Conservation (phyloP, 2,888 invertebrate species). For the Mimumesa dahlbomi region DNA sequence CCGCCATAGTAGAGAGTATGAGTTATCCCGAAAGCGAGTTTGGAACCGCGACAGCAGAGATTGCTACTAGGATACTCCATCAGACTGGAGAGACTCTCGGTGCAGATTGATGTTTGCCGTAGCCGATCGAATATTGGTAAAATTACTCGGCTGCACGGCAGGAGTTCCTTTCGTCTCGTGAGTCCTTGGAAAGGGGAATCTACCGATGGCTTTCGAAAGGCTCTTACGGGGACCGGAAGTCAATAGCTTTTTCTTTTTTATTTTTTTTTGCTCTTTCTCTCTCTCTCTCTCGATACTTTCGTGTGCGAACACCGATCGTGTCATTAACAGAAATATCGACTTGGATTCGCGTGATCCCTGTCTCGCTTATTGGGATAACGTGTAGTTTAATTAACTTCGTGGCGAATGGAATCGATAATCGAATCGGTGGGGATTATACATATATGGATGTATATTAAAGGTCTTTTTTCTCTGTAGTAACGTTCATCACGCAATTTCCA, state of each 20-base stretch:
- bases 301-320: background rate
- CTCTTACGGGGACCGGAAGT: conserved; percentile 17
- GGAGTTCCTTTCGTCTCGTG: conserved; percentile 15
- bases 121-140: conserved; percentile 62
- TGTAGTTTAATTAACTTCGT: too few relatives aligned
- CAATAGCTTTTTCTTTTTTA: conserved; percentile 7
- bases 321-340: too few relatives aligned
- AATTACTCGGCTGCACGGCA: conserved; percentile 54
- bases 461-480: too few relatives aligned
- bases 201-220: background rate
- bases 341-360: too few relatives aligned
- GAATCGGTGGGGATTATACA: too few relatives aligned
- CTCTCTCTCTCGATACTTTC: background rate
- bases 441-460: too few relatives aligned
- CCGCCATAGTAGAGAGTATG: conserved; percentile 14
- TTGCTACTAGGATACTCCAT: conserved; percentile 62
- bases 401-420: too few relatives aligned
- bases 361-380: too few relatives aligned
- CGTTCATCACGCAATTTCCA: too few relatives aligned
- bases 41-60: conserved; percentile 50
- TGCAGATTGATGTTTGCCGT: conserved; percentile 63
- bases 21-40: conserved; percentile 42
- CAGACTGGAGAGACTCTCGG: conserved; percentile 57
- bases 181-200: background rate
- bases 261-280: too few relatives aligned